Conservation (phyloP, 30 jellyfish, hydroid and myxozoan genomes). For the Rhopilema esculentum region DNA sequence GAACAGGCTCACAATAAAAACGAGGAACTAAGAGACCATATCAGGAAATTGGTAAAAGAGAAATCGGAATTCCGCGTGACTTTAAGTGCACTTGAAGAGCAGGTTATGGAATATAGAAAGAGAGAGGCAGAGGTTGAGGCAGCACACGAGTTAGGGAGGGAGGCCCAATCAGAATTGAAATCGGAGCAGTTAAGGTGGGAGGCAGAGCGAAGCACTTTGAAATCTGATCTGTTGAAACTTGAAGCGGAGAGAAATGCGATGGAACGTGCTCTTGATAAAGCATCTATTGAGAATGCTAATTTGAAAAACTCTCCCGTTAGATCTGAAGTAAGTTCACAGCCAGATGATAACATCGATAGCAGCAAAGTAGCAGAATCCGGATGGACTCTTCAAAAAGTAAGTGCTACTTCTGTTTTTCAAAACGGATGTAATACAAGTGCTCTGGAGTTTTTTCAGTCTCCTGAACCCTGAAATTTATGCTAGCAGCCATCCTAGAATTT, state of each 20-base stretch:
- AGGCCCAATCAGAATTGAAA: conserved; percentile 33
- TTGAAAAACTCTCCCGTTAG: conserved; percentile 23
- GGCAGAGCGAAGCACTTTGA: conserved; percentile 48
- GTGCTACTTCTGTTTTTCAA: no score
- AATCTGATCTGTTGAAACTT: conserved; percentile 28
- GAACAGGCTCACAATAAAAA: conserved; percentile 56
- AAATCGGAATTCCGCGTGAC: conserved; percentile 72
- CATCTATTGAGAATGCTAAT: conserved; percentile 47
- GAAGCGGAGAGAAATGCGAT: conserved; percentile 54
- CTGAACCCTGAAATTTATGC: no score
- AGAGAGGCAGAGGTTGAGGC: conserved; percentile 73
- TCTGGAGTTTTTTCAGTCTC: no score
- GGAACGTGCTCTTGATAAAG: conserved; percentile 46
- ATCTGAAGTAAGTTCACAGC: conserved; percentile 18
- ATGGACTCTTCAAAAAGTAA: conserved; percentile 90
- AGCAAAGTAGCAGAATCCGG: conserved; percentile 71
- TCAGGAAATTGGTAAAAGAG: conserved; percentile 65
- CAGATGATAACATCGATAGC: conserved; percentile 57
- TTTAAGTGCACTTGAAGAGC: conserved; percentile 64
- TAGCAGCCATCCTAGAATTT: no score
- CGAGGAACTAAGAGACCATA: conserved; percentile 66
- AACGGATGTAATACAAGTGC: neutral
- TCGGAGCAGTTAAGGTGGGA: conserved; percentile 72
- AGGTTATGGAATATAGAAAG: conserved; percentile 62
- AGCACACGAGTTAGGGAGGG: conserved; percentile 45